Evolutionary conservation across 2,888 invertebrate genomes (phyloP), one percentile per base, ranked within the genome.

Genomic region (Apotomis turbidana): DNA sequence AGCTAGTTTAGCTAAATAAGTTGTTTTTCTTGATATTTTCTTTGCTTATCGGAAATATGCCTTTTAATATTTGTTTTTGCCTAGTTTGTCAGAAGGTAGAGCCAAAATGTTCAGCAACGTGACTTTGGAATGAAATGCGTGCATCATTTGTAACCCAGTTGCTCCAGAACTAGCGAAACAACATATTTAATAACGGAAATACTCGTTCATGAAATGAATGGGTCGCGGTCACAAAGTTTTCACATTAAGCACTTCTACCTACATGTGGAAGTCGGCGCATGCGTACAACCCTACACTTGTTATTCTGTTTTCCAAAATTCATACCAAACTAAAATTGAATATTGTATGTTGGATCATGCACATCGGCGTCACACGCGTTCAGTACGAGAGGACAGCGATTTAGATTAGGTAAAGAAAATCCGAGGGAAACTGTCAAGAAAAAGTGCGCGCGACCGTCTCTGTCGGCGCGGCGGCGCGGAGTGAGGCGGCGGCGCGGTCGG

Each of bases 321-420:
- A 57, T 66, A 66, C 55, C 57, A 66, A 57, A 46, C 46, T 27
- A 57, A 36, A 55, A 46, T n/a, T 27, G 6, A 70, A 73, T 73
- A 76, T 74, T 77, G 77, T 27, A 27, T 12, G 66, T 3, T 49
- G 61, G 55, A 64, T 64, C 66, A 78, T 78, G 79, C 79, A 80
- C 76, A 80, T 75, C 78, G 75, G 66, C 66, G 6, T 46, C 78
- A 79, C 82, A 61, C 71, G 80, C 84, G 87, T 87, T 86, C 86
- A 85, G 82, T 80, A 74, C 84, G 86, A 85, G 81, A 86, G 84
- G 82, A 85, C 80, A 83, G 85, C 82, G 81, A 87, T 88, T 84
- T 88, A 87, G 87, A 87, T 87, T 85, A 87, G 85, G 81, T 83
- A 80, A 79, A 83, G 88, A 87, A 88, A 88, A 88, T 87, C 86